A percentile compares a stretch with the other conserved stretches of the same genome.
phyloP scores from a whole-genome alignment of 2,888 invertebrate genomes.

The Prenolepis imparis region DNA sequence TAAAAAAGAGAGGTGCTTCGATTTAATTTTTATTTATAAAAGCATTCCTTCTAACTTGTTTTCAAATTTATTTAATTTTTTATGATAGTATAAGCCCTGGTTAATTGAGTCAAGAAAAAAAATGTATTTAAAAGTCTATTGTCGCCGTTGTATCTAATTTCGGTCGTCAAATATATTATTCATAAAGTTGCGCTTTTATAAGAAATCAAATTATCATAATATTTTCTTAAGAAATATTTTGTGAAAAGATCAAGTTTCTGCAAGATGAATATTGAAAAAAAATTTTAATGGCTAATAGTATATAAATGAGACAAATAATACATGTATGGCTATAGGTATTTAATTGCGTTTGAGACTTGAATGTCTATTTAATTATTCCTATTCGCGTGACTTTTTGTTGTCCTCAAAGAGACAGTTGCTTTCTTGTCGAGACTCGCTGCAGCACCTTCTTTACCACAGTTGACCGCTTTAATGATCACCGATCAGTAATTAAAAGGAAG shows the following conservation, averaged over 20 bases:
- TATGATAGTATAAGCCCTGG: neutral
- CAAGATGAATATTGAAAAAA: neutral
- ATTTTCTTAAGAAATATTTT: neutral
- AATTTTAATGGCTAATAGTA: neutral
- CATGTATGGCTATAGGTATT: neutral
- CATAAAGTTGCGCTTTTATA: neutral
- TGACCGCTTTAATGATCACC: slow-evolving; percentile 44
- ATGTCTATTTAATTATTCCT: neutral
- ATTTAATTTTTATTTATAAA: slow-evolving; percentile 1
- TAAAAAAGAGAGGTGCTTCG: neutral
- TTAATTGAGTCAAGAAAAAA: neutral
- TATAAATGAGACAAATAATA: neutral
- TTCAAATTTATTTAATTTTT: neutral
- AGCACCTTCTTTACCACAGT: neutral
- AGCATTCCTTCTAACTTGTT: neutral
- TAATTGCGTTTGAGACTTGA: neutral
- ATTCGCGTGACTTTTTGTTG: neutral
- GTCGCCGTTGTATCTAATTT: neutral
- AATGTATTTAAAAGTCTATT: neutral
- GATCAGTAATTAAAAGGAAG: slow-evolving; percentile 58
- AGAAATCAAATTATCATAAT: neutral
- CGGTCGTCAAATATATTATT: neutral
- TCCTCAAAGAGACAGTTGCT: neutral
- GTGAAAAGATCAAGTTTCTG: neutral
- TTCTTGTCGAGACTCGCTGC: slow-evolving; percentile 13